Evolutionary conservation across 2,797 vertebrate genomes (phyloP).

Genomic region (Bryconaethiops microstoma): DNA sequence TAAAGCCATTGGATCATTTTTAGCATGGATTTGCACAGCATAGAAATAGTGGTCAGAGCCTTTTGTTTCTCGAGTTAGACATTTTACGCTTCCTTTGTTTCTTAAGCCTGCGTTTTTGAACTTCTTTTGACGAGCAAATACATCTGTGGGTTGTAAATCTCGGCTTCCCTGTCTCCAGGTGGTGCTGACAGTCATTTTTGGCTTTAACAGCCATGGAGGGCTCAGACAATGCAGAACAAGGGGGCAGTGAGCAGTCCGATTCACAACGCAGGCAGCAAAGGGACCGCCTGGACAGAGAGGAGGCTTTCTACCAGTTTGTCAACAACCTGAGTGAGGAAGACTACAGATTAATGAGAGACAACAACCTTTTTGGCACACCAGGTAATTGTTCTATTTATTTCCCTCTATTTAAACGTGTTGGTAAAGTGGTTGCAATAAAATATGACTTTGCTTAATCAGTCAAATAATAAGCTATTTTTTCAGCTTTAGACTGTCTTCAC

Average conservation of each 20-base stretch:
- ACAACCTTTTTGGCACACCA: slow-evolving; percentile 96
- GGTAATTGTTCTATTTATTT: slow-evolving; percentile 73
- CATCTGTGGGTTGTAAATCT: not conserved
- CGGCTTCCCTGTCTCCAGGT: slow-evolving; percentile 21
- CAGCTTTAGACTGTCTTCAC: too few species aligned
- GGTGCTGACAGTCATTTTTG: slow-evolving; percentile 45
- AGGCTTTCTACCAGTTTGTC: slow-evolving; percentile 99
- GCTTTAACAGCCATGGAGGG: slow-evolving; percentile 82
- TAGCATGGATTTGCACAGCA: not conserved
- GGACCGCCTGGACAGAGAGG: slow-evolving; percentile 93
- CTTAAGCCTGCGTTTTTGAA: not conserved
- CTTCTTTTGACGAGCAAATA: not conserved
- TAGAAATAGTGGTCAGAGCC: not conserved
- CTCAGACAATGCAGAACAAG: slow-evolving; percentile 91
- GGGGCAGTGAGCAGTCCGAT: slow-evolving; percentile 88
- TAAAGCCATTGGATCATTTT: not conserved
- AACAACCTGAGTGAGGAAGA: slow-evolving; percentile 98
- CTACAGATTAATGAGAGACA: slow-evolving; percentile 98
- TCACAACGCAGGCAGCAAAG: slow-evolving; percentile 91
- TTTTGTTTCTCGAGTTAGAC: too few species aligned
- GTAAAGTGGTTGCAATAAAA: too few species aligned
- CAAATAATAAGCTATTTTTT: too few species aligned
- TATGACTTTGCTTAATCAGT: too few species aligned
- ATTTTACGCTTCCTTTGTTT: not conserved
- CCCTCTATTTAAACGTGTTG: too few species aligned